phyloP scores from a whole-genome alignment of 2,888 invertebrate genomes.

The Lasioglossum lativentre region DNA sequence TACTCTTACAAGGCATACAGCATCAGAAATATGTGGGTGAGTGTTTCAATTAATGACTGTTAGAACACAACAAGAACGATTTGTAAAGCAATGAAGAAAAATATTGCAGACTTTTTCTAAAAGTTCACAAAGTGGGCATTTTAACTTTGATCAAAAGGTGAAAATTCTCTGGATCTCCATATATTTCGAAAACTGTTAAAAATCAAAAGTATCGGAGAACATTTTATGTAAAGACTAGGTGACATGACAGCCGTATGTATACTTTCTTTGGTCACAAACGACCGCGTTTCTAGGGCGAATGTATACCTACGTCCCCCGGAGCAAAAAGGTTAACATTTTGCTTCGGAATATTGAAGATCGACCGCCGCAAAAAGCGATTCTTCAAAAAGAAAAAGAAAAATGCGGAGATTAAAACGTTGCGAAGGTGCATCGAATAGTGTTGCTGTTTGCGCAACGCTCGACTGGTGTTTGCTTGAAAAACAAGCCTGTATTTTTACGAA shows the following conservation, averaged over 20 bases:
- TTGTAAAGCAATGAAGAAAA: not conserved
- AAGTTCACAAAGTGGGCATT: not conserved
- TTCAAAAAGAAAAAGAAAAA: not conserved
- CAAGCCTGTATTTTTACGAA: conserved; percentile 47
- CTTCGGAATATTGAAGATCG: not conserved
- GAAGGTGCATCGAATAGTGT: conserved; percentile 32
- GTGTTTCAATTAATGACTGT: too few relatives aligned
- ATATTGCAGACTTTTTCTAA: not conserved
- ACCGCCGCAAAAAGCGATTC: not conserved
- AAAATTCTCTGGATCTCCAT: not conserved
- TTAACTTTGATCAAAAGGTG: not conserved
- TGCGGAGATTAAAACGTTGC: conserved; percentile 26
- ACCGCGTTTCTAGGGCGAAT: not conserved
- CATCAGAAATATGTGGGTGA: too few relatives aligned
- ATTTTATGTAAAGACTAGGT: not conserved
- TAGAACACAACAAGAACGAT: not conserved
- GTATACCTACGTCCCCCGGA: not conserved
- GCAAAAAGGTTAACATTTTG: not conserved
- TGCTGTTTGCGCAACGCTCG: conserved; percentile 34
- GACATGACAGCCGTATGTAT: not conserved
- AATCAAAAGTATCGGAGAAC: not conserved
- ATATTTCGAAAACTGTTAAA: not conserved
- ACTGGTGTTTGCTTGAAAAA: conserved; percentile 42
- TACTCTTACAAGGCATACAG: too few relatives aligned
- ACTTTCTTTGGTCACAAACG: not conserved